Base-by-base conservation (phyloP, 2,797 vertebrate species). In the Pempheris klunzingeri region DNA sequence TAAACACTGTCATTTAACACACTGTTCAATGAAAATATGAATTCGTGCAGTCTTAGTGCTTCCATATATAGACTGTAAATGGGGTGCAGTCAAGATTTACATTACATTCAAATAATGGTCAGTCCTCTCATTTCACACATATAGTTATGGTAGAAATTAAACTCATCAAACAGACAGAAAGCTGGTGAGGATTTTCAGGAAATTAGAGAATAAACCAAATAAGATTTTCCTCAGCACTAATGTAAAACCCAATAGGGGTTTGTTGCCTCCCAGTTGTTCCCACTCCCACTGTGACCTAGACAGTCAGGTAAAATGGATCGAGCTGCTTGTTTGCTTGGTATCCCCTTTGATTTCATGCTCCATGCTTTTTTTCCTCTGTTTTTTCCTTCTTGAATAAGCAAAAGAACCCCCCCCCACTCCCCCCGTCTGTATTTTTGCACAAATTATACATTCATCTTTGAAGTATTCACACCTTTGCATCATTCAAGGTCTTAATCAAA, bases 311-410 rank as follows among this genome's bases (percentile, higher is more conserved):
- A 77, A n/a, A 75, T 69, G 59, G 63, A 80, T 77, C 7, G 4
- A 72, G 70, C 52, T 43, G 38, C 58, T 74, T 4, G 15, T 71
- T 72, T 71, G 26, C 5, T 53, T 0, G 1, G 52, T 36, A 62
- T 77, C 44, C 26, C 57, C 69, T 72, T 68, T 68, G 34, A 85
- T 71, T 77, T 72, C 46, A 78, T 38, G 46, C 49, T 74, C 11
- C 12, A 53, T 28, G 53, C 49, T 30, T 54, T 43, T 38, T 17
- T 47, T 38, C 10, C 3, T 30, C 17, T 14, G 26, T 39, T 24
- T 59, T 64, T 22, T 7, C 30, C 26, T 44, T 32, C 28, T 55
- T 11, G 22, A 32, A 58, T 77, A 50, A 55, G 30, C 39, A 60
- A 59, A 2, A 50, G 1, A 64, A 39, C 32, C 22, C n/a, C n/a